Evolutionary conservation across 2,888 invertebrate species (phyloP), one percentile per base, ranked within the genome.

Genomic region (Abrostola triplasia): DNA sequence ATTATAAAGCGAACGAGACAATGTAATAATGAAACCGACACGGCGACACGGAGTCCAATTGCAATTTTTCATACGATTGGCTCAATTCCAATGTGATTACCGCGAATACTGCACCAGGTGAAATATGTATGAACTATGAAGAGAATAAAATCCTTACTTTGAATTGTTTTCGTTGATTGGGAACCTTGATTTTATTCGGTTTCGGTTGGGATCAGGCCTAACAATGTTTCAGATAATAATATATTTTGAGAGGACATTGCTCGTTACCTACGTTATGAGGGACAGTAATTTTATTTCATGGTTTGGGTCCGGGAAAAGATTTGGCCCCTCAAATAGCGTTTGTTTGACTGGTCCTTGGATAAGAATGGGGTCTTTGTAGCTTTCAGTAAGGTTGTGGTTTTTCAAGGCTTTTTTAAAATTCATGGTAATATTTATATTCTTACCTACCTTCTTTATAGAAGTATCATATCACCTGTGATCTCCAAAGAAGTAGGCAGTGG

Each of bases 51-150:
- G 40, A 36, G 36, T 58, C 61, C 63, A 48, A 67, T 70, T 53
- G 67, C 63, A 69, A 68, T 75, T 77, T 73, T 66, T 77, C 72
- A 67, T 64, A 59, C 55, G 51, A 77, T 71, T 71, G 70, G 72
- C 56, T 70, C 76, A 13, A 80, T 75, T 73, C 64, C 73, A 64
- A 64, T n/a, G 52, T 68, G 74, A 70, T 73, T 76, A 80, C 57
- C 57, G 60, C 12, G 81, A 82, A 61, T 62, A 66, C 44, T 12
- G 41, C 6, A 53, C 47, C 70, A 73, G 67, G 80, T 85, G 80
- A 83, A 86, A 85, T 86, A 86, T 86, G 85, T 81, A 86, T 86
- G 84, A 86, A 78, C 77, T 84, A 83, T 79, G 84, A 81, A 83
- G 76, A 71, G 83, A 79, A 84, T 84, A 79, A 84, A 82, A 84